Evolutionary conservation across 2,797 vertebrate genomes (phyloP).

Genomic region (Xenopus petersii): DNA sequence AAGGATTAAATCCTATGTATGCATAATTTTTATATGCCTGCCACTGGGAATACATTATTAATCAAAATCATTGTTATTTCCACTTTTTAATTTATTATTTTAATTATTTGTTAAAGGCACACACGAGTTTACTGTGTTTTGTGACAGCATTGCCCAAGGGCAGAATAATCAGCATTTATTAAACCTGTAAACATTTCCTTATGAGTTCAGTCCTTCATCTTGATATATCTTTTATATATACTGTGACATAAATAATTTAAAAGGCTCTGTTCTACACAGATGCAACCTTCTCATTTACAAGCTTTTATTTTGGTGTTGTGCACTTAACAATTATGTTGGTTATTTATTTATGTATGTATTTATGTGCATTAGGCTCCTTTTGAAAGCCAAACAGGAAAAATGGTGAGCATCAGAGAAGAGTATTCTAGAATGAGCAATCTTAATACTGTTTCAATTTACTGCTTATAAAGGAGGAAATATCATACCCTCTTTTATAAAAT

Average conservation of each 20-base stretch:
- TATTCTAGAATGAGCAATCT: no score
- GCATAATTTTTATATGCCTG: neutral
- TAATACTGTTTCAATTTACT: no score
- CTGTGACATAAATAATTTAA: conserved; percentile 45
- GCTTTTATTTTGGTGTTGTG: conserved; percentile 30
- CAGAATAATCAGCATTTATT: conserved; percentile 47
- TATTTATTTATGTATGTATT: neutral
- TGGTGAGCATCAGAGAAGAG: no score
- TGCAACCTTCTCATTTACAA: conserved; percentile 35
- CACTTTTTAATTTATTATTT: conserved; percentile 44
- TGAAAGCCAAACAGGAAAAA: no score
- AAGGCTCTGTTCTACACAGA: conserved; percentile 30
- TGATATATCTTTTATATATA: conserved; percentile 50
- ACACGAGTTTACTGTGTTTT: conserved; percentile 35
- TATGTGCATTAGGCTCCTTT: neutral
- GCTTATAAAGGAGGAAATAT: no score
- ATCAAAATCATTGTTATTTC: conserved; percentile 39
- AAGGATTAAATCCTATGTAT: neutral
- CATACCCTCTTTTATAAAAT: no score
- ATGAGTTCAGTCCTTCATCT: conserved; percentile 45
- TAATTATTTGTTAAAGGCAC: conserved; percentile 43
- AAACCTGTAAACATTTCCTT: conserved; percentile 47
- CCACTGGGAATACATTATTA: conserved; percentile 27
- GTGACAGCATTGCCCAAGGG: conserved; percentile 45
- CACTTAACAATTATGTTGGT: conserved; percentile 31